These are phyloP conservation scores for Octodonta nipae DNA, from an alignment of 2,888 invertebrate genomes.

Conservation along the genomic window DNA sequence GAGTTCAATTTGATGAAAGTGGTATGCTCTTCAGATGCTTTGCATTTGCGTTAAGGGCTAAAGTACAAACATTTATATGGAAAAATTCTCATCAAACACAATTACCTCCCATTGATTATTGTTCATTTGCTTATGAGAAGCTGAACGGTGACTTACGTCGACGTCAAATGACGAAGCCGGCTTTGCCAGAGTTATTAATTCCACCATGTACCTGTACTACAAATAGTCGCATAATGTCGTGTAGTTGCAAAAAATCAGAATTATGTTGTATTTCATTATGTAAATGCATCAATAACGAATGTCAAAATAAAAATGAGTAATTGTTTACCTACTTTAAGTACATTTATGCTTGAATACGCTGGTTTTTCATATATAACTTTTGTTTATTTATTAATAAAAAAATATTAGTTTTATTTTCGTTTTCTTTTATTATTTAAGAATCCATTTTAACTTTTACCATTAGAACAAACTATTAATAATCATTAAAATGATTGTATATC, in stretches of 20 bases:
- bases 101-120: too few species aligned
- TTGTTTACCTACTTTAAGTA: constrained; percentile 5
- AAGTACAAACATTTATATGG: constrained; percentile 5
- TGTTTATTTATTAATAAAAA: not conserved
- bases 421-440: too few species aligned
- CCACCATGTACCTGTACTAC: constrained; percentile 4
- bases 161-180: constrained; percentile 4
- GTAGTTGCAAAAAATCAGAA: constrained; percentile 6
- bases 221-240: constrained; percentile 5
- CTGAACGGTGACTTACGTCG: too few species aligned
- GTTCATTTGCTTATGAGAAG: too few species aligned
- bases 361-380: constrained; percentile 1
- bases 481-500: constrained; percentile 5
- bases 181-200: constrained; percentile 4
- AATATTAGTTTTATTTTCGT: not conserved
- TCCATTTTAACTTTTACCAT: constrained; percentile 4
- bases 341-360: constrained; percentile 2
- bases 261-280: constrained; percentile 10
- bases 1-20: constrained; percentile 15
- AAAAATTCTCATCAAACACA: constrained; percentile 6
- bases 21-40: constrained; percentile 13
- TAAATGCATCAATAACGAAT: too few species aligned
- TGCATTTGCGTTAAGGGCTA: constrained; percentile 8
- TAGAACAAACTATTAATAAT: constrained; percentile 4
- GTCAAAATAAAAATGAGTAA: constrained; percentile 11